These are phyloP conservation scores for Apodemus speciosus DNA, from an alignment of 2,113 vertebrate species.

Conservation along the genomic window DNA sequence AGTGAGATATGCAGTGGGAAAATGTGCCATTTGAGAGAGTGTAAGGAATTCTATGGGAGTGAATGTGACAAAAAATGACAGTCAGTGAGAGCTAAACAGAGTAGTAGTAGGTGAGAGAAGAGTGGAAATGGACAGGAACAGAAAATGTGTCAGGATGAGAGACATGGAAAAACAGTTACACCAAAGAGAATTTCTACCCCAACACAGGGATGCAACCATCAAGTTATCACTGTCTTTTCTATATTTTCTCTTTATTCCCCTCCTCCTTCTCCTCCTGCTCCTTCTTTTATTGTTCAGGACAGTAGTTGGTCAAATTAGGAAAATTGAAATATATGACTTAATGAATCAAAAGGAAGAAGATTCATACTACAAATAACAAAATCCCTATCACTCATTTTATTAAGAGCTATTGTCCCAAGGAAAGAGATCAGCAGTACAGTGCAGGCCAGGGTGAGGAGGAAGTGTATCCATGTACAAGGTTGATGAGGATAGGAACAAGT, in stretches of 20 bases:
- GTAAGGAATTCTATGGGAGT: neutral
- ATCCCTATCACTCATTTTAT: neutral
- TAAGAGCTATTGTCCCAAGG: neutral
- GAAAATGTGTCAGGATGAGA: neutral
- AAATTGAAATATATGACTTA: neutral
- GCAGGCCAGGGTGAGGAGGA: neutral
- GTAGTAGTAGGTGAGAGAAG: neutral
- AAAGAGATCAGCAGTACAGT: neutral
- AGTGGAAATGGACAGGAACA: neutral
- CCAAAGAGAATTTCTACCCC: neutral
- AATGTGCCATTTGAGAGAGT: neutral
- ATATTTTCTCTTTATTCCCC: neutral
- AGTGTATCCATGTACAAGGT: neutral
- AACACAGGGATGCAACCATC: neutral
- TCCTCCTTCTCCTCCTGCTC: neutral
- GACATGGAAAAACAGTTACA: neutral
- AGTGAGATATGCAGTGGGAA: too few species aligned
- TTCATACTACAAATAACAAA: neutral
- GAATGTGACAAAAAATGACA: neutral
- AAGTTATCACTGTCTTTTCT: neutral
- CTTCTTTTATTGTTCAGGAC: neutral
- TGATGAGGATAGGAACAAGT: neutral
- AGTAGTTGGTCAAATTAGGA: neutral
- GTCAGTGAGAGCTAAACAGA: too few species aligned
- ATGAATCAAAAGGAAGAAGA: neutral